Conservation (phyloP, 2,888 invertebrate species). For the Troides oblongomaculatus region DNA sequence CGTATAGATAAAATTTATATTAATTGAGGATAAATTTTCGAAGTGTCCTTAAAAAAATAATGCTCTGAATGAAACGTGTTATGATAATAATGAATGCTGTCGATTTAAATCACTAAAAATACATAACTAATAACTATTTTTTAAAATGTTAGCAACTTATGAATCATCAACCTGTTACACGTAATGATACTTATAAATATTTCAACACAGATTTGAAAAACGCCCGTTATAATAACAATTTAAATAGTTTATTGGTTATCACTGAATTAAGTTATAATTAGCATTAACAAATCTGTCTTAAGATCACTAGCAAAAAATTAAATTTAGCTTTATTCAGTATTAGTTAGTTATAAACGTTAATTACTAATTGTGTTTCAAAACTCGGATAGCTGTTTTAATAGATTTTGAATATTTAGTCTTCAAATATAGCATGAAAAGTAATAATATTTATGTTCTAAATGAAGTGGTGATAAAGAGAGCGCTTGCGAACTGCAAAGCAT, state of each 20-base stretch:
- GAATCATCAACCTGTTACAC: background rate
- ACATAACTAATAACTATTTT: background rate
- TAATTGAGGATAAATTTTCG: no score
- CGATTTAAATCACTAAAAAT: background rate
- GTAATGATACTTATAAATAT: background rate
- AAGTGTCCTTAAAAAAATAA: no score
- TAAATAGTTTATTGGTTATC: no score
- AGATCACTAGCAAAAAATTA: slow-evolving; percentile 5
- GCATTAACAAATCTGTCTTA: slow-evolving; percentile 1
- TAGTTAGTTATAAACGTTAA: background rate
- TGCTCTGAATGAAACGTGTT: background rate
- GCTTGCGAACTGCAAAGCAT: slow-evolving; percentile 9
- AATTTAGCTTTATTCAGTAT: background rate
- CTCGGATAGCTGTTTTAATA: no score
- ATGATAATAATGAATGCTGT: background rate
- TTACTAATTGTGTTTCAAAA: background rate
- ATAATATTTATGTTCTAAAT: background rate
- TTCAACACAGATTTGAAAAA: background rate
- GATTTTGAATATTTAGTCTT: no score
- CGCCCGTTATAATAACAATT: background rate
- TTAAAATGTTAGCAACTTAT: background rate
- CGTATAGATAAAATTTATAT: no score
- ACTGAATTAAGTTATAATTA: slow-evolving; percentile 1
- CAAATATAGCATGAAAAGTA: background rate
- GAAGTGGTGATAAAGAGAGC: background rate